phyloP scores from a whole-genome alignment of 2,888 invertebrate species.

The Aphodius sticticus region DNA sequence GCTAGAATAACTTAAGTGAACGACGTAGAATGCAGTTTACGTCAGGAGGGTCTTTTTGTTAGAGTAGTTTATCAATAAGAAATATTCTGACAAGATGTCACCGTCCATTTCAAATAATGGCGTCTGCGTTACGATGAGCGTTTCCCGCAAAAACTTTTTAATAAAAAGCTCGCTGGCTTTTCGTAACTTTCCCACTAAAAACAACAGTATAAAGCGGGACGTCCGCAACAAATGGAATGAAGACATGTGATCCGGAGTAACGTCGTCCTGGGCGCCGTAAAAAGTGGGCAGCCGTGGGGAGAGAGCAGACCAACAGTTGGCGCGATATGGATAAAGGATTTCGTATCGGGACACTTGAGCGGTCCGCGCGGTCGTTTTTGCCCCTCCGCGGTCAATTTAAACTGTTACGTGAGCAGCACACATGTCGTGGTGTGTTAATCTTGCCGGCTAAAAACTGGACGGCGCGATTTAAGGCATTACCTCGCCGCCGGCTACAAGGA shows the following conservation, averaged over 20 bases:
- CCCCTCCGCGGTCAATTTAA: neutral
- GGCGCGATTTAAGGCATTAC: slow-evolving; percentile 4
- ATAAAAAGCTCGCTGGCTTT: neutral
- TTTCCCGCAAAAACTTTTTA: neutral
- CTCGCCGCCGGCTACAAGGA: neutral
- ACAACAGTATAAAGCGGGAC: slow-evolving; percentile 4
- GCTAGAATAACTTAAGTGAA: too few relatives aligned
- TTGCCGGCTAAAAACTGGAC: neutral
- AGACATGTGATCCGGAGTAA: neutral
- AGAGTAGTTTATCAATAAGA: too few relatives aligned
- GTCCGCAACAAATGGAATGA: neutral
- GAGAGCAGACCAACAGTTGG: neutral
- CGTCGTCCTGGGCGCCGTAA: neutral
- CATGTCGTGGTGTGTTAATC: neutral
- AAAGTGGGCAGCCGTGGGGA: neutral
- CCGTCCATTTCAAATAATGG: neutral
- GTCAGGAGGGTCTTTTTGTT: too few relatives aligned
- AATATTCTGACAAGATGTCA: neutral
- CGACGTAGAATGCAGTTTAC: too few relatives aligned
- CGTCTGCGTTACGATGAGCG: neutral
- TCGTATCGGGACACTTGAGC: neutral
- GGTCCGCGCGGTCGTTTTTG: neutral
- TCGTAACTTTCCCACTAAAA: slow-evolving; percentile 4
- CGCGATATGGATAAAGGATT: neutral
- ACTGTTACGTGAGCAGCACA: neutral